A percentile compares a stretch with the other conserved stretches of the same genome.
These are phyloP conservation scores for Drosophila leonis DNA, from an alignment of 2,888 invertebrate species.

Conservation along the genomic window DNA sequence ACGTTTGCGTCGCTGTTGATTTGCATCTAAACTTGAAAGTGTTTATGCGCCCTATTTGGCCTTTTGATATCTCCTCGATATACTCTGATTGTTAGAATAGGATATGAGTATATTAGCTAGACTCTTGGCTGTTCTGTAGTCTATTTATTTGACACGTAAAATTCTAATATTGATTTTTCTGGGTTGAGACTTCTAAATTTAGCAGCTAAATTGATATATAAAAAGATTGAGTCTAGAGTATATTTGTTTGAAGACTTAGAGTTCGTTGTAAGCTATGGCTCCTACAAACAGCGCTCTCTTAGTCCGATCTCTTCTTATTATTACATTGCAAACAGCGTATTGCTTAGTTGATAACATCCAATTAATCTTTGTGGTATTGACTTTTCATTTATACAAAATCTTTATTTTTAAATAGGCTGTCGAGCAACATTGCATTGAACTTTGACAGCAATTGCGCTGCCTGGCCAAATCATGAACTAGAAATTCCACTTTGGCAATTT, in stretches of 20 bases:
- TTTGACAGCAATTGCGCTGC: constrained; percentile 59
- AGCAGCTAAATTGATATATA: too few species aligned
- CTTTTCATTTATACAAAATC: constrained; percentile 15
- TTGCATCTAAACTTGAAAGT: constrained; percentile 67
- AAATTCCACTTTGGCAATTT: constrained; percentile 69
- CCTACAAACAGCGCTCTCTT: not conserved
- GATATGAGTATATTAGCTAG: constrained; percentile 9
- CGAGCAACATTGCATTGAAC: constrained; percentile 53
- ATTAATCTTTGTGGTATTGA: constrained; percentile 6
- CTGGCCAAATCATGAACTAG: constrained; percentile 65
- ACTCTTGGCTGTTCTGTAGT: not conserved
- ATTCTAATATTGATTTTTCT: too few species aligned
- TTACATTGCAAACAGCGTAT: not conserved
- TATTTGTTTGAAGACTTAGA: not conserved
- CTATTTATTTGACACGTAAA: too few species aligned
- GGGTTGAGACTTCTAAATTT: too few species aligned
- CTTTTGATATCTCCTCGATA: constrained; percentile 47
- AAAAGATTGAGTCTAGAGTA: not conserved
- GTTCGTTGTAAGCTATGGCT: too few species aligned
- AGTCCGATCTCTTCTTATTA: not conserved
- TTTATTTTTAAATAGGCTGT: constrained; percentile 28
- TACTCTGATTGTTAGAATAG: not conserved
- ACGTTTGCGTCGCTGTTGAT: constrained; percentile 41
- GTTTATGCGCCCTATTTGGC: constrained; percentile 63
- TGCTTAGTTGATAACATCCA: not conserved